phyloP scores from a whole-genome alignment of 2,113 vertebrate species.

The Triplophysa rosa region DNA sequence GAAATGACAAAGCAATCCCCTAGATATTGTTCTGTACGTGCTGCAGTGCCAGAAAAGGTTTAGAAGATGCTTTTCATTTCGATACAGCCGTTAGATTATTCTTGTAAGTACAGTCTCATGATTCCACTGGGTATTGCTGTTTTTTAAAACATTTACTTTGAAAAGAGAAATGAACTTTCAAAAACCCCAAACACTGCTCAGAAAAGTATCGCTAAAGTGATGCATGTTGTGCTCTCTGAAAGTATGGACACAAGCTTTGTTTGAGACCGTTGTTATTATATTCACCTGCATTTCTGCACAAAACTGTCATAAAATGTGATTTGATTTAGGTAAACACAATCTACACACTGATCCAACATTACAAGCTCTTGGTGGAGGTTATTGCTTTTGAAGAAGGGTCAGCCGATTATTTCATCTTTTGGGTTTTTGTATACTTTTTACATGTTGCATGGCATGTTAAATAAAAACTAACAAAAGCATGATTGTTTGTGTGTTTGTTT shows the following conservation, averaged over 20 bases:
- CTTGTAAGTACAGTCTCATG: not conserved
- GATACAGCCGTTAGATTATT: not conserved
- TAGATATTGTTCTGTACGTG: conserved; percentile 4
- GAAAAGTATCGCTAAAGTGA: too few relatives aligned
- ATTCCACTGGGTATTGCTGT: conserved; percentile 9
- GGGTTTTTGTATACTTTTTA: too few relatives aligned
- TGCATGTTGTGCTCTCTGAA: not conserved
- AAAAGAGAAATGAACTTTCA: conserved; percentile 2
- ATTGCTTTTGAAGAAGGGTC: too few relatives aligned
- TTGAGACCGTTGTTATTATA: not conserved
- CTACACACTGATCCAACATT: too few relatives aligned
- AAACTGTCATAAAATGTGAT: too few relatives aligned
- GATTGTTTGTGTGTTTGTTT: too few relatives aligned
- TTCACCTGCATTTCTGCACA: too few relatives aligned
- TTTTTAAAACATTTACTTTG: conserved; percentile 1
- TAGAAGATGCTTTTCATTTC: not conserved
- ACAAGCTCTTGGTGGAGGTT: too few relatives aligned
- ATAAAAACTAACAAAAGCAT: too few relatives aligned
- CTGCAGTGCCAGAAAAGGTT: not conserved
- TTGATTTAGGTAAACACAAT: too few relatives aligned
- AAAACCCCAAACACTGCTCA: not conserved
- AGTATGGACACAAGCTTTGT: not conserved
- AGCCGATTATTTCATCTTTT: too few relatives aligned
- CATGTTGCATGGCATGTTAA: too few relatives aligned
- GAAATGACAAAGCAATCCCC: conserved; percentile 13